Conservation (phyloP, 2,113 vertebrate species). For the Cebus imitator region DNA sequence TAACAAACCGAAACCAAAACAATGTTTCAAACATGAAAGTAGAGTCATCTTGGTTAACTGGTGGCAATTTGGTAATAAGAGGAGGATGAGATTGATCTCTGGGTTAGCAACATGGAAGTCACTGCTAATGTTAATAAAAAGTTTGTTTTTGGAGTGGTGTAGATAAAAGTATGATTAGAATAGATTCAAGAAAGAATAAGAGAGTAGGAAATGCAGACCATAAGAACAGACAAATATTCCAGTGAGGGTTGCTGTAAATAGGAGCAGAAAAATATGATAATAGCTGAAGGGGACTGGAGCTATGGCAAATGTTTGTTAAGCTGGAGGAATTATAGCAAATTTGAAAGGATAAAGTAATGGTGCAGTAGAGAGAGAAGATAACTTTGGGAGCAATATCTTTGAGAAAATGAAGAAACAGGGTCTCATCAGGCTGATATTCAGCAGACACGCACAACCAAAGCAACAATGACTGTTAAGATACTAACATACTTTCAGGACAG, state of each 20-base stretch:
- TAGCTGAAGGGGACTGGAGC: neutral
- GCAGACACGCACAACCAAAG: neutral
- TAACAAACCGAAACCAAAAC: neutral
- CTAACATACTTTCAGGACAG: neutral
- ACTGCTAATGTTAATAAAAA: neutral
- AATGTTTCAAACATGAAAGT: neutral
- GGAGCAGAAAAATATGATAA: neutral
- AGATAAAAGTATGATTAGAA: neutral
- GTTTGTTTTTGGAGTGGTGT: neutral
- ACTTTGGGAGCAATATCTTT: neutral
- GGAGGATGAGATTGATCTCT: neutral
- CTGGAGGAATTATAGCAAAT: neutral
- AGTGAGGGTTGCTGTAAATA: neutral
- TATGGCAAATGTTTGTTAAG: neutral
- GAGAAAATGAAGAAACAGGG: neutral
- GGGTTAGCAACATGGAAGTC: neutral
- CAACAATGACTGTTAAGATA: neutral
- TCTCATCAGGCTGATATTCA: neutral
- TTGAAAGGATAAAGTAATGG: neutral
- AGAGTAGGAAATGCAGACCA: neutral
- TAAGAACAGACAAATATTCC: neutral
- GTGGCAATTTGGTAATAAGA: neutral
- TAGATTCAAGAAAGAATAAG: neutral
- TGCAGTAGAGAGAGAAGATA: neutral
- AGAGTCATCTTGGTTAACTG: neutral